phyloP scores from a whole-genome alignment of 2,797 vertebrate species.

The Danio kyathit region DNA sequence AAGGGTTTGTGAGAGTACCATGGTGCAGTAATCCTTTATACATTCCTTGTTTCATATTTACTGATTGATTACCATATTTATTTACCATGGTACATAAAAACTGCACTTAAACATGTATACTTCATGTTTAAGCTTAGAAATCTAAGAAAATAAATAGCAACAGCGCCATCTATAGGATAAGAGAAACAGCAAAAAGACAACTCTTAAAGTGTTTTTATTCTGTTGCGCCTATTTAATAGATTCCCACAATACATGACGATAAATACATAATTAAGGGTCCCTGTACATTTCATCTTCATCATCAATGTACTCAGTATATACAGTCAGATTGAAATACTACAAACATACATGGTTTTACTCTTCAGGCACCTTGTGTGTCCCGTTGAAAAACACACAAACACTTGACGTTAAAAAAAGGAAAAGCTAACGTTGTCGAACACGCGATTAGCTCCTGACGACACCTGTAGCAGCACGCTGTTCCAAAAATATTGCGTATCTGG shows the following conservation, averaged over 20 bases:
- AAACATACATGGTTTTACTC: conserved; percentile 51
- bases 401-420: conserved; percentile 11
- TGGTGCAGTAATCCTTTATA: too few species aligned
- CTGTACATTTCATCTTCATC: conserved; percentile 48
- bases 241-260: conserved; percentile 56
- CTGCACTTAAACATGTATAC: too few species aligned
- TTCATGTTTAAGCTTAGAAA: background rate
- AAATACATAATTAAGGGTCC: conserved; percentile 52
- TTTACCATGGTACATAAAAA: background rate
- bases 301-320: conserved; percentile 52
- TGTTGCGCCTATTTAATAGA: conserved; percentile 46
- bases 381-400: conserved; percentile 41
- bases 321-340: conserved; percentile 37
- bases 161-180: conserved; percentile 34
- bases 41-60: too few species aligned
- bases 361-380: conserved; percentile 56
- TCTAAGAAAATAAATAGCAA: background rate
- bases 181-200: conserved; percentile 7
- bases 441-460: background rate
- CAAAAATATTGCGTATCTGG: conserved; percentile 66
- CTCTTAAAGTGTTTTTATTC: conserved; percentile 50
- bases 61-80: background rate
- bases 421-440: background rate
- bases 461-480: conserved; percentile 21
- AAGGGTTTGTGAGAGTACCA: too few species aligned